A percentile compares a stretch with the other conserved stretches of the same genome.
Conservation (phyloP, 2,113 vertebrate species). For the Gambusia affinis region DNA sequence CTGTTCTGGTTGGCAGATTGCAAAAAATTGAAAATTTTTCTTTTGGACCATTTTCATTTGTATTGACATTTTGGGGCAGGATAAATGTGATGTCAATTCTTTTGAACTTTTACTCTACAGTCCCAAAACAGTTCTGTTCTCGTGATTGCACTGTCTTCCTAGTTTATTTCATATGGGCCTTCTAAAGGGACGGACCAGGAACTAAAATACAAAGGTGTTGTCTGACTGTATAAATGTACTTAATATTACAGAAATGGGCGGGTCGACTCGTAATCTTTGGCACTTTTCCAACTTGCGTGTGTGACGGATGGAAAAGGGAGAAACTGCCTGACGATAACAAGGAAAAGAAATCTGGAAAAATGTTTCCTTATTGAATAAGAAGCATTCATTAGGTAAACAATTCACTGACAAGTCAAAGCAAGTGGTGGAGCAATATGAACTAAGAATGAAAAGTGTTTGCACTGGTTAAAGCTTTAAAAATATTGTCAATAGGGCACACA, state of each 20-base stretch:
- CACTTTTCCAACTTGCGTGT: constrained; percentile 32
- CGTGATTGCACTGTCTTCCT: no score
- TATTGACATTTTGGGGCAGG: constrained; percentile 17
- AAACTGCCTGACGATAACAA: constrained; percentile 12
- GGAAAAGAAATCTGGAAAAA: not conserved
- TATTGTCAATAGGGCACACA: not conserved
- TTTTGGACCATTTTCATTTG: not conserved
- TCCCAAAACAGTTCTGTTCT: no score
- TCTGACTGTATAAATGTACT: constrained; percentile 31
- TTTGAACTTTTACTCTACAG: constrained; percentile 46
- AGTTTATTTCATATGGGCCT: not conserved
- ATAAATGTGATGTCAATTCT: constrained; percentile 49
- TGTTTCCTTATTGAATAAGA: constrained; percentile 31
- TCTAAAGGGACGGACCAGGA: not conserved
- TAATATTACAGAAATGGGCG: constrained; percentile 20
- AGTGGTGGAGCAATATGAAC: not conserved
- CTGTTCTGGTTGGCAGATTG: constrained; percentile 32
- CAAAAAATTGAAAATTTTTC: constrained; percentile 27
- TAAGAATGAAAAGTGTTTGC: not conserved
- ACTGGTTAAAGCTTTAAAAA: not conserved
- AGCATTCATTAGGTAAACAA: constrained; percentile 1
- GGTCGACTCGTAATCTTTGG: constrained; percentile 31
- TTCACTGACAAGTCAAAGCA: constrained; percentile 11
- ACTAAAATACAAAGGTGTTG: constrained; percentile 6
- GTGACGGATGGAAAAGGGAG: constrained; percentile 3